These are phyloP conservation scores for Drosophila tripunctata DNA, from an alignment of 2,888 invertebrate species.

Conservation along the genomic window DNA sequence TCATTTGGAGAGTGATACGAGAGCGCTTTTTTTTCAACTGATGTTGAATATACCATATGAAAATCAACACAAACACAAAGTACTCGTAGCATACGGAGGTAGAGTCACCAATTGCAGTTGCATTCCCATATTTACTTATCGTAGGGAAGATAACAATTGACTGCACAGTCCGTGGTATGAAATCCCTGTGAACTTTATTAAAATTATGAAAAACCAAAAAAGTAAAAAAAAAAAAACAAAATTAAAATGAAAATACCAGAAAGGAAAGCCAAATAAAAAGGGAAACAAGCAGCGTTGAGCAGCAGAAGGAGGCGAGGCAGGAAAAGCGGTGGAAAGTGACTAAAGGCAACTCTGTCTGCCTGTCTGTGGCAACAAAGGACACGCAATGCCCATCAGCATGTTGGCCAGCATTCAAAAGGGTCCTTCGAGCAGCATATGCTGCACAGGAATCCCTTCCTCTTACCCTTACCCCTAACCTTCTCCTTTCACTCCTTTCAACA, in stretches of 20 bases:
- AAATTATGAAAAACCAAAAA: constrained; percentile 56
- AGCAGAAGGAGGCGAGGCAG: not conserved
- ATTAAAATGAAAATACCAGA: constrained; percentile 16
- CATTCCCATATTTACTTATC: constrained; percentile 68
- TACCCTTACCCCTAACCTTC: not conserved
- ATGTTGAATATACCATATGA: constrained; percentile 21
- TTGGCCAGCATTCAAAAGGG: constrained; percentile 34
- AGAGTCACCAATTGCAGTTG: constrained; percentile 60
- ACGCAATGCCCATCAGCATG: constrained; percentile 40
- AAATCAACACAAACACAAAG: constrained; percentile 46
- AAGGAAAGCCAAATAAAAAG: constrained; percentile 66
- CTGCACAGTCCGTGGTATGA: constrained; percentile 42
- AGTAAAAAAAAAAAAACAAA: constrained; percentile 23
- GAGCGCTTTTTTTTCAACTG: not conserved
- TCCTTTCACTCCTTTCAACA: not conserved
- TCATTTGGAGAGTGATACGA: constrained; percentile 28
- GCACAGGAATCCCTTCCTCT: constrained; percentile 3
- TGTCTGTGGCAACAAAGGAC: constrained; percentile 69
- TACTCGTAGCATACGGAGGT: constrained; percentile 6
- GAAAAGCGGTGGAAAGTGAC: constrained; percentile 1
- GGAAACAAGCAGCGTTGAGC: constrained; percentile 44
- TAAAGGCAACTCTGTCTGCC: constrained; percentile 9
- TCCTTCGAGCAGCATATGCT: constrained; percentile 41
- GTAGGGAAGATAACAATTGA: constrained; percentile 70
- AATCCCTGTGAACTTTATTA: constrained; percentile 72